Percentiles rank a stretch among this genome's conserved stretches.
phyloP scores from a whole-genome alignment of 2,888 invertebrate species.

The Stenurella melanura region DNA sequence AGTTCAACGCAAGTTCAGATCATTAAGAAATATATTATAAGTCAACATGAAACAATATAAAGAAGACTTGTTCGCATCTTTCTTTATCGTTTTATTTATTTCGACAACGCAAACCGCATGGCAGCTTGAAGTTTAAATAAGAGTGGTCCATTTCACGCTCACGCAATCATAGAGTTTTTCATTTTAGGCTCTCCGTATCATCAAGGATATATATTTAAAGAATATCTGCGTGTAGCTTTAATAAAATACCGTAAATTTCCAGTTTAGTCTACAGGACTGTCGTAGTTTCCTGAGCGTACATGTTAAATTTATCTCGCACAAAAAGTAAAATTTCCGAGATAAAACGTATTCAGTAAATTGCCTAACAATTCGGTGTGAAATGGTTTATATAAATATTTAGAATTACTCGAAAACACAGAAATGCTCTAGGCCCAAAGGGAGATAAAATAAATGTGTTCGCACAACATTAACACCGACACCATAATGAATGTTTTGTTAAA shows the following conservation, averaged over 20 bases:
- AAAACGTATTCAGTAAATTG: constrained; percentile 25
- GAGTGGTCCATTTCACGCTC: background rate
- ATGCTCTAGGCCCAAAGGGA: constrained; percentile 49
- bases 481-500: constrained; percentile 61
- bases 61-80: background rate
- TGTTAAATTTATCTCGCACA: constrained; percentile 27
- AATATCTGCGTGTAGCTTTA: background rate
- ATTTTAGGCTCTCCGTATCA: background rate
- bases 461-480: constrained; percentile 55
- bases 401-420: constrained; percentile 49
- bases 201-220: constrained; percentile 16
- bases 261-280: constrained; percentile 11
- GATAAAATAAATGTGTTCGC: constrained; percentile 59
- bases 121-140: background rate
- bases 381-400: constrained; percentile 54
- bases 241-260: constrained; percentile 23
- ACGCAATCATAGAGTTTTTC: background rate
- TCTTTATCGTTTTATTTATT: background rate
- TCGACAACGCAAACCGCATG: background rate
- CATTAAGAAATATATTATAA: too few relatives aligned
- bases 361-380: constrained; percentile 42
- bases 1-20: too few relatives aligned
- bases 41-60: background rate
- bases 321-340: constrained; percentile 31
- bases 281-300: constrained; percentile 20